Evolutionary conservation across 2,113 vertebrate species (phyloP), one percentile per base, ranked within the genome.

Genomic region (Syngnathus scovelli): DNA sequence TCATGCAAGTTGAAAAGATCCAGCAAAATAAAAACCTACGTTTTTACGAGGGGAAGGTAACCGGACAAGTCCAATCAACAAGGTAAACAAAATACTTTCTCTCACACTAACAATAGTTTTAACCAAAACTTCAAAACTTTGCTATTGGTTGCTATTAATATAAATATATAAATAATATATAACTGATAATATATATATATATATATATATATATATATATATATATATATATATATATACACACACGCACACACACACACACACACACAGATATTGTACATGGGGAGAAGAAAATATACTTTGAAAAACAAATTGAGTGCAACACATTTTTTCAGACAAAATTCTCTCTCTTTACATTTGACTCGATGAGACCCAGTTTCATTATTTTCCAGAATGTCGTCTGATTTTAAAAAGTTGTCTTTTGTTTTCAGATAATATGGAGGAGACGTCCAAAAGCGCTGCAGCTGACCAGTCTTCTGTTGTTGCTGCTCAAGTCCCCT

Each of bases 401-500:
- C n/a, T 15, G 11, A 43, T 43, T 62, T 13, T 16, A 13, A 39
- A 12, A 61, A 3, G 12, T 43, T 61, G 4, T 11, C 7, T 8
- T 72, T 15, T 58, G 1, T 75, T 33, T 70, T 5, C 51, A 87
- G 86, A 59, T 67, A 74, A 43, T 48, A 90, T 92, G 87, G 83
- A 90, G 73, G 86, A 84, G 0, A 18, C 83, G 15, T 78, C 91
- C 1, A 62, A 78, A 56, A 81, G 68, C 0, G 84, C 83, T 19
- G 55, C 80, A 52, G 41, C 83, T 15, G 38, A 56, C 37, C 77
- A 80, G 66, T 81, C 75, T 2, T 92, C 91, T 0, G 95, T 98
- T 33, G 97, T 98, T 21, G 97, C 95, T 6, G 91, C 93, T 59
- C 91, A 89, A 0, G 96, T 99, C 67, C 97, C 97, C 43, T 99